Percentiles rank a stretch among this genome's conserved stretches.
These are phyloP conservation scores for Naja naja DNA, from an alignment of 2,113 vertebrate species.

Conservation along the genomic window DNA sequence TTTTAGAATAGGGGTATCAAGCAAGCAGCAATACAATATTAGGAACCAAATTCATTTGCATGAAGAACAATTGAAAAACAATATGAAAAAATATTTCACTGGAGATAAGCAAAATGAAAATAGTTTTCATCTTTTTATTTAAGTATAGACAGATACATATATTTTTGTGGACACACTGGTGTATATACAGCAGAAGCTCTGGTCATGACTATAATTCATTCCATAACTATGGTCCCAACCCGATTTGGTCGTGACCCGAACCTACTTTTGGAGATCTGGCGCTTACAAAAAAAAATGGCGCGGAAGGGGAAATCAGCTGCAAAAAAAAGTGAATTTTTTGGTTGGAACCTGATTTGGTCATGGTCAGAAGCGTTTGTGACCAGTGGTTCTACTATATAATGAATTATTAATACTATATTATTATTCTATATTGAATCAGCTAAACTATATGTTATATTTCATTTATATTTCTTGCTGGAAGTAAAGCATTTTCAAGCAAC, in stretches of 20 bases:
- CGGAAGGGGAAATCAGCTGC: too few species aligned
- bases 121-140: fast-evolving
- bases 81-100: background rate
- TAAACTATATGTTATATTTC: background rate
- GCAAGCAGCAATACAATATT: background rate
- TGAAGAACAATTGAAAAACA: background rate
- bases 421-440: background rate
- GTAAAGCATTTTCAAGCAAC: background rate
- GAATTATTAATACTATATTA: background rate
- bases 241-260: too few species aligned
- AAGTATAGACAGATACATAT: background rate
- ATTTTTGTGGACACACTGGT: background rate
- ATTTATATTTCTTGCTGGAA: background rate
- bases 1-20: conserved; percentile 27
- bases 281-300: too few species aligned
- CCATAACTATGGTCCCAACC: too few species aligned
- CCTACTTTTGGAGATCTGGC: too few species aligned
- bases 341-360: too few species aligned
- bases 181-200: background rate
- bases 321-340: too few species aligned
- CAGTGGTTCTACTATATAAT: background rate
- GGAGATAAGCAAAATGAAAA: background rate
- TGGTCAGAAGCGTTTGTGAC: too few species aligned
- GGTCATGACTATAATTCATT: too few species aligned
- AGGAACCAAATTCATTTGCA: background rate